Evolutionary conservation across 2,888 invertebrate species (phyloP), one percentile per base, ranked within the genome.

Genomic region (Eudemis profundana): DNA sequence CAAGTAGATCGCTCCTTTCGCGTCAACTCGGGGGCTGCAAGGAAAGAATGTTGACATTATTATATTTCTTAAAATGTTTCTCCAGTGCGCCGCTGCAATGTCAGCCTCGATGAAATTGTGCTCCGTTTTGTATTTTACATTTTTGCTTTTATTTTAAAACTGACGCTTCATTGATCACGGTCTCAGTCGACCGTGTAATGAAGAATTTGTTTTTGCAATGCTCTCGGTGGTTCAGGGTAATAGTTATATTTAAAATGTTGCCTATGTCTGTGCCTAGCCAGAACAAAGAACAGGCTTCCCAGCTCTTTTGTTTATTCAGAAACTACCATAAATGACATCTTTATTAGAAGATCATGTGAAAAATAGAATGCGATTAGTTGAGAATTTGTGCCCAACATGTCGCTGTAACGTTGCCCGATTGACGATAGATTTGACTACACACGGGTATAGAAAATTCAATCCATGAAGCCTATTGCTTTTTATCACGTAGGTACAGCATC

Each of bases 1-100:
- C 86, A 91, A 89, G 85, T 89, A 91, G 79, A 91, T 85, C 71
- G 90, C 89, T 82, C 92, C 92, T 84, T 90, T 91, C 68, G 84
- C 85, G 74, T 87, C 83, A 70, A 77, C 84, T 72, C 77, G 77
- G 68, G 79, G 78, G 74, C 78, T 75, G 74, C 85, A 86, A 82
- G 70, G 72, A 69, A 77, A 74, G 78, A 68, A 79, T 70, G 78
- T 75, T 72, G 54, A 70, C 72, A 72, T 66, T 59, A 67, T 63
- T 64, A 50, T 67, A 56, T 69, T 60, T 66, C 36, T 61, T 38
- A 54, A 68, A 66, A 61, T 62, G 53, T 23, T 61, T 53, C 56
- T n/a, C 33, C 33, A n/a, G 50, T 23, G 44, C 54, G 38, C 19
- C 27, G 38, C 62, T 57, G 66, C 47, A 65, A 50, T 65, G 65